Conservation (phyloP, 2,797 vertebrate species). For the Acrocephalus scirpaceus region DNA sequence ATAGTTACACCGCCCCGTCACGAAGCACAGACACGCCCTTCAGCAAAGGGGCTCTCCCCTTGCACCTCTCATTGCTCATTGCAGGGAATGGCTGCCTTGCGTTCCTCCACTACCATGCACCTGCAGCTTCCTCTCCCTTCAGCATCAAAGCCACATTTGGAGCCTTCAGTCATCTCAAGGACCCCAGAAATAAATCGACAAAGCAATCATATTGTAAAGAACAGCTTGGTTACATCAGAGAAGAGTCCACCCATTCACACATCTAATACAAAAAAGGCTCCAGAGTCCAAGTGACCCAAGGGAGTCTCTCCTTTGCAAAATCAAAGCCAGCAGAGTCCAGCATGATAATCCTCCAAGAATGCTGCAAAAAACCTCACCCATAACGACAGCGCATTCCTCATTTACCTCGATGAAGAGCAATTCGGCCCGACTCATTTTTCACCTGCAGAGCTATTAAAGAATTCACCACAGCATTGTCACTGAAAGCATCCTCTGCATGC, state of each 20-base stretch:
- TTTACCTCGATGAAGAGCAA: too few species aligned
- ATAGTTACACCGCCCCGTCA: too few species aligned
- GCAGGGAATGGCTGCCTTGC: neutral
- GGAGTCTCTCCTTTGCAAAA: neutral
- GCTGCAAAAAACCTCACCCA: too few species aligned
- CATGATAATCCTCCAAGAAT: neutral
- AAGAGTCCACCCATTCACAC: neutral
- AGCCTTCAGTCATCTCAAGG: neutral
- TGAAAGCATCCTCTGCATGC: neutral
- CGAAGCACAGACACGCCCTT: neutral
- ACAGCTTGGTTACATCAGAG: neutral
- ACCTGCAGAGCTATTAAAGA: neutral
- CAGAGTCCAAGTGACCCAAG: neutral
- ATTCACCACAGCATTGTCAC: neutral
- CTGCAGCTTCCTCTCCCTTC: neutral
- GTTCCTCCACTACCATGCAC: neutral
- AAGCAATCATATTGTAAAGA: neutral
- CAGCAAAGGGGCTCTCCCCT: too few species aligned
- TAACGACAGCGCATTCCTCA: too few species aligned
- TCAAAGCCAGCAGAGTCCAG: neutral
- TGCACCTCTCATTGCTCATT: neutral
- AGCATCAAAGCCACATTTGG: neutral
- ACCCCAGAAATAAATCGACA: neutral
- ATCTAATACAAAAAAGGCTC: neutral
- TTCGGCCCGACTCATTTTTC: neutral